Base-by-base conservation (phyloP, 2,113 vertebrate genomes). In the Poecile atricapillus region DNA sequence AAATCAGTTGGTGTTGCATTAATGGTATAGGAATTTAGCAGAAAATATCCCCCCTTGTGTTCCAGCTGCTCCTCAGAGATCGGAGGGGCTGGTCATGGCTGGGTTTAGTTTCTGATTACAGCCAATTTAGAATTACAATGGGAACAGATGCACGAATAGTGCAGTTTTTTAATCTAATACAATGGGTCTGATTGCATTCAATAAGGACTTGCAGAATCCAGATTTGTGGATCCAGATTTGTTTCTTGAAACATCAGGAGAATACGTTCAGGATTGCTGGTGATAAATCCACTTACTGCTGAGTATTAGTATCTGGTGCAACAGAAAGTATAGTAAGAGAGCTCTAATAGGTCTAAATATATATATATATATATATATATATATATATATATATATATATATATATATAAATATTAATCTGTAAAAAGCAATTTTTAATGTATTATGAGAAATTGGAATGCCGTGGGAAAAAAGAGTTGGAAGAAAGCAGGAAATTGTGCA, bases 1-100 rank as follows among this genome's bases (percentile, higher is more conserved):
- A 76, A 67, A 83, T 71, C 1, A 44, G 11, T 11, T 27, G 28
- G 5, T 52, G 12, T 16, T 44, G 6, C 5, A 15, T 52, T 46
- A 37, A 74, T 39, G 20, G 39, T 10, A 25, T 4, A 59, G 24
- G 23, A 74, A 46, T 67, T 52, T 39, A n/a, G 28, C 15, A 74
- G 33, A 59, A 82, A 74, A 59, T 28, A 59, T 59, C 5, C 8
- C 5, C 6, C 15, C 3, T 39, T 28, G 3, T 17, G 46, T n/a
- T 67, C 69, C 52, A 59, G 13, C 5, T 30, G 23, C 10, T 52
- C 27, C 44, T 81, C 13, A 52, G 37, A n/a, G 28, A 59, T 39
- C 0, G 0, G 28, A 65, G 44, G 18, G 23, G 10, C 15, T 52
- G 15, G 9, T 35, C 3, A 1, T 13, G 7, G 28, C 13, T 53